Percentiles rank a stretch among this genome's conserved stretches.
phyloP scores from a whole-genome alignment of 1,140 invertebrate species.

The Pseudomyrmex gracilis region DNA sequence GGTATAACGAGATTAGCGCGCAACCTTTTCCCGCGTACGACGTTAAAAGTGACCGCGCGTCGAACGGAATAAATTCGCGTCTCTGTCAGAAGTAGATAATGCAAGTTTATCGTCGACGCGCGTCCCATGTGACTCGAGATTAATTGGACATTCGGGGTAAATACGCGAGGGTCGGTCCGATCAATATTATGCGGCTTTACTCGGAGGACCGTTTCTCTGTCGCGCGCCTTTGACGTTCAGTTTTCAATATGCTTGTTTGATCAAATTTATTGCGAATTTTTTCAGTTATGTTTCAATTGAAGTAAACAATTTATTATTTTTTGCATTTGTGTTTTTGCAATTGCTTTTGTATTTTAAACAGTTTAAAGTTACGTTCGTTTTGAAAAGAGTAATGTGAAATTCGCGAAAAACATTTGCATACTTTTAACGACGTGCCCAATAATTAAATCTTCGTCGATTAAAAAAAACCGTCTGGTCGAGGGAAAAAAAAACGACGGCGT shows the following conservation, averaged over 20 bases:
- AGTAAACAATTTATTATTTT: no score
- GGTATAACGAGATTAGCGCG: not conserved
- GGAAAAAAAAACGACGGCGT: not conserved
- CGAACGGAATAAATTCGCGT: slow-evolving; percentile 66
- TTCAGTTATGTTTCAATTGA: no score
- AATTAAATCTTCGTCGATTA: not conserved
- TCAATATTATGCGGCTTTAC: slow-evolving; percentile 24
- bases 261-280: no score
- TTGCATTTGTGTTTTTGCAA: no score
- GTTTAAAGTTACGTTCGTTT: no score
- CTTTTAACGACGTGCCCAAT: not conserved
- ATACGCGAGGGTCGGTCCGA: not conserved
- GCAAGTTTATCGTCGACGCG: slow-evolving; percentile 57
- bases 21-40: not conserved
- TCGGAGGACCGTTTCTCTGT: not conserved
- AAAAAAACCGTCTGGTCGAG: not conserved
- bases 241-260: no score
- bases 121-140: slow-evolving; percentile 45
- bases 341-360: no score
- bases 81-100: slow-evolving; percentile 63
- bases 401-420: not conserved
- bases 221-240: no score
- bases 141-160: slow-evolving; percentile 71
- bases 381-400: not conserved
- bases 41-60: slow-evolving; percentile 15